Base-by-base conservation (phyloP, 23 tunicate species). In the Diplosoma virens region DNA sequence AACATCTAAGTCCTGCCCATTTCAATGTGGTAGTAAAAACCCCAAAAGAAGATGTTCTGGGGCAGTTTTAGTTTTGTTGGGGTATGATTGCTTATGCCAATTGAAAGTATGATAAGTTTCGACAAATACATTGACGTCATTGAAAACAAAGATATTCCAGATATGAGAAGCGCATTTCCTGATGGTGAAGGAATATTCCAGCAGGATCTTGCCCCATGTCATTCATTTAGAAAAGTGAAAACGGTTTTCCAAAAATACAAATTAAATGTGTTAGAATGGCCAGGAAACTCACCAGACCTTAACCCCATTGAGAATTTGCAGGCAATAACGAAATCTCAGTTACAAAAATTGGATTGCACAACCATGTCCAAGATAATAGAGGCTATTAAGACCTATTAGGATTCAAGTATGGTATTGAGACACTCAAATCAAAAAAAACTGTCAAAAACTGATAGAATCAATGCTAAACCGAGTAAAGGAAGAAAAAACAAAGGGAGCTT, bases 41-140 rank as follows among this genome's bases (percentile, higher is more conserved):
- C 71, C 71, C 71, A 17, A 25, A 64, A 29, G 20, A 64, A 64
- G 71, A 64, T 64, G 71, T 64, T 64, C 35, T 64, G 71, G 71
- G 35, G 35, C 35, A 64, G 71, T 64, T 28, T 64, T 25, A 64
- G 14, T 64, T 25, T 25, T 21, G 16, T 6, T 25, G 65, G 65
- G n/a, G 65, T 58, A 58, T 17, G 65, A 58, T 41, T 14, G 9
- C 14, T n/a, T n/a, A n/a, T n/a, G n/a, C n/a, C n/a, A n/a, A n/a
- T n/a, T n/a, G n/a, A n/a, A n/a, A n/a, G n/a, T 41, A 58, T 58
- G 65, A 58, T 58, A 22, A 58, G n/a, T 58, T 58, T 22, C 7
- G 65, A 58, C 65, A 58, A 58, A 58, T 58, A 9, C 65, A 58
- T 58, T 58, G n/a, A 7, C 26, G 65, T 58, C 14, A n/a, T 58